These are phyloP conservation scores for Aptenodytes patagonicus DNA, from an alignment of 2,113 vertebrate genomes.

Conservation along the genomic window DNA sequence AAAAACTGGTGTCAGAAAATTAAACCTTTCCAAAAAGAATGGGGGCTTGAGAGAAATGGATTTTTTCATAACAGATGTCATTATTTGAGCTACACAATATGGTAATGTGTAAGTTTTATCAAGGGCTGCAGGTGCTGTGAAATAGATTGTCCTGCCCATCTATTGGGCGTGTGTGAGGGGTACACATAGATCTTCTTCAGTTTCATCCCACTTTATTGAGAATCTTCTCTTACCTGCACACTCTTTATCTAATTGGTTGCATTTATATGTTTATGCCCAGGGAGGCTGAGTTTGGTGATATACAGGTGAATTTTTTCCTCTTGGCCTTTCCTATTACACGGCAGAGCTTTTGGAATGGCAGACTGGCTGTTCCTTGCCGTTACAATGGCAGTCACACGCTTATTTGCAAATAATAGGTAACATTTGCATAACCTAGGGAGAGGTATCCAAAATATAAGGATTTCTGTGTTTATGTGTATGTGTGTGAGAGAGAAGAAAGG, in stretches of 20 bases:
- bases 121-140: not conserved
- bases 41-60: not conserved
- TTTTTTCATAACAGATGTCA: not conserved
- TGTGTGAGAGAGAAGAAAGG: not conserved
- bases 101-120: not conserved
- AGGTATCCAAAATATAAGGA: not conserved
- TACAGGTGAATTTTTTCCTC: not conserved
- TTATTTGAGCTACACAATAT: not conserved
- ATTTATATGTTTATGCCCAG: not conserved
- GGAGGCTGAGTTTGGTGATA: not conserved
- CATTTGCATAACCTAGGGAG: not conserved
- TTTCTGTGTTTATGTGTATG: not conserved
- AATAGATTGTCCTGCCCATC: not conserved
- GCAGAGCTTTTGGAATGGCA: not conserved
- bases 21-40: not conserved
- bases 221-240: not conserved
- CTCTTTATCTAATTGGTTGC: not conserved
- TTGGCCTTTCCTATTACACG: not conserved
- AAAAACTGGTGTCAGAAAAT: not conserved
- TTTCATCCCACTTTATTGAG: not conserved
- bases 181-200: not conserved
- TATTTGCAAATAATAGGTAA: not conserved
- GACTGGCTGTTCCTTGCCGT: not conserved
- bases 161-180: accelerated
- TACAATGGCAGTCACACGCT: not conserved